Evolutionary conservation across 1,140 invertebrate genomes (phyloP).

Genomic region (Aphelinus certus): DNA sequence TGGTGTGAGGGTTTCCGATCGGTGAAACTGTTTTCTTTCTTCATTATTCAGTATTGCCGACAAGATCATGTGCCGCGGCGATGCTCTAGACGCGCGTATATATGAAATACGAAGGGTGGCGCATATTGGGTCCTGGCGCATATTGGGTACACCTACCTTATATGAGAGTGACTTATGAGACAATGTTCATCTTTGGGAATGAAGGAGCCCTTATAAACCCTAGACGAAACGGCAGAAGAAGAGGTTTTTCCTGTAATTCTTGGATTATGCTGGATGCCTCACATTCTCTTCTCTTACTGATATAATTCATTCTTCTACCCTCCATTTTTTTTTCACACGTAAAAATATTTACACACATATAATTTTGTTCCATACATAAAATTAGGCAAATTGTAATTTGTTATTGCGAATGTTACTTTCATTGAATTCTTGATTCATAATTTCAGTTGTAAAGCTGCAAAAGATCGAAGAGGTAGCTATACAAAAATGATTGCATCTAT

Average conservation of each 20-base stretch:
- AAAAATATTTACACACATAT: slow-evolving; percentile 3
- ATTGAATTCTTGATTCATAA: slow-evolving; percentile 1
- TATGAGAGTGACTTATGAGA: slow-evolving; percentile 38
- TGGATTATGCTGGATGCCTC: slow-evolving; percentile 49
- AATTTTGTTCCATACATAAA: not conserved
- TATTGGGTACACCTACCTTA: too few relatives aligned
- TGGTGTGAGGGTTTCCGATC: too few relatives aligned
- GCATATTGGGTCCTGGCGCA: too few relatives aligned
- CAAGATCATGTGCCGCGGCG: too few relatives aligned
- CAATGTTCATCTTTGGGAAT: slow-evolving; percentile 38
- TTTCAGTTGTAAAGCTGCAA: not conserved
- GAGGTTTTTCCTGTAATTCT: slow-evolving; percentile 56
- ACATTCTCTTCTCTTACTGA: slow-evolving; percentile 43
- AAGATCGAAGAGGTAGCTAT: not conserved
- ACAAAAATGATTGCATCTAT: slow-evolving; percentile 36
- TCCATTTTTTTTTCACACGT: not conserved
- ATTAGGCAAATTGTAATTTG: not conserved
- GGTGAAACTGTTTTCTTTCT: too few relatives aligned
- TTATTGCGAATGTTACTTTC: not conserved
- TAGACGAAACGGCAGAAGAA: slow-evolving; percentile 42
- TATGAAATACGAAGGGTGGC: too few relatives aligned
- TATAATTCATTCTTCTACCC: slow-evolving; percentile 22
- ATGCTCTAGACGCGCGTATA: too few relatives aligned
- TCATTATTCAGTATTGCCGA: too few relatives aligned
- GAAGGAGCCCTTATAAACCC: slow-evolving; percentile 22